Percentiles rank a stretch among this genome's conserved stretches.
These are phyloP conservation scores for Minunthozetes semirufus DNA, from an alignment of 2,888 invertebrate genomes.

Conservation along the genomic window DNA sequence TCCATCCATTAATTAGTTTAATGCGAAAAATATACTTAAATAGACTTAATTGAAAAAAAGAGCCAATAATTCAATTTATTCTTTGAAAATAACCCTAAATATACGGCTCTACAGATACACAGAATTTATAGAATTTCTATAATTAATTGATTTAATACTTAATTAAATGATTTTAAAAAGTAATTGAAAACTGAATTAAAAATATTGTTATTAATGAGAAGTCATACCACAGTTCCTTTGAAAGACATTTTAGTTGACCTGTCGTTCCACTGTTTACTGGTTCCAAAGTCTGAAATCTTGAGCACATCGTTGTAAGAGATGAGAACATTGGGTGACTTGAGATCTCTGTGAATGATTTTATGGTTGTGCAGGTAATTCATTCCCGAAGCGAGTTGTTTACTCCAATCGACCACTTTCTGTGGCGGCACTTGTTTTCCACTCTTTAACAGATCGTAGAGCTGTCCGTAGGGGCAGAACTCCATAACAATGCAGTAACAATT, in stretches of 20 bases:
- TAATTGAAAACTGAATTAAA: no score
- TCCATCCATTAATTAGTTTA: neutral
- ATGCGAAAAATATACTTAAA: no score
- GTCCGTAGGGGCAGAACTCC: slow-evolving; percentile 96
- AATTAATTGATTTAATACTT: no score
- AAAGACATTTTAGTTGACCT: slow-evolving; percentile 95
- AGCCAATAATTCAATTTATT: no score
- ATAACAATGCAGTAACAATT: slow-evolving; percentile 87
- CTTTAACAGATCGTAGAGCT: slow-evolving; percentile 80
- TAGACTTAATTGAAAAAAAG: no score
- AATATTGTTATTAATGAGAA: neutral
- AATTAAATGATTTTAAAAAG: no score
- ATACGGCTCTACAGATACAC: no score
- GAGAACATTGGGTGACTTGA: slow-evolving; percentile 91
- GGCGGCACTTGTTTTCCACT: slow-evolving; percentile 72
- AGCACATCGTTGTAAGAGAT: slow-evolving; percentile 71
- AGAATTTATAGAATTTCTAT: no score
- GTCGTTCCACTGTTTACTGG: slow-evolving; percentile 87
- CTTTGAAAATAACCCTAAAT: no score
- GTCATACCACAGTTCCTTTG: slow-evolving; percentile 52
- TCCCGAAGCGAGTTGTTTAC: slow-evolving; percentile 87
- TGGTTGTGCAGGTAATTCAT: slow-evolving; percentile 94
- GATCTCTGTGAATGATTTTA: slow-evolving; percentile 95
- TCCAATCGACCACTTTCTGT: slow-evolving; percentile 80
- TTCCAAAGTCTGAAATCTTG: slow-evolving; percentile 98